These are phyloP conservation scores for Zoanthus gigantus DNA, from an alignment of 92 coral and sea anemone genomes.

Conservation along the genomic window DNA sequence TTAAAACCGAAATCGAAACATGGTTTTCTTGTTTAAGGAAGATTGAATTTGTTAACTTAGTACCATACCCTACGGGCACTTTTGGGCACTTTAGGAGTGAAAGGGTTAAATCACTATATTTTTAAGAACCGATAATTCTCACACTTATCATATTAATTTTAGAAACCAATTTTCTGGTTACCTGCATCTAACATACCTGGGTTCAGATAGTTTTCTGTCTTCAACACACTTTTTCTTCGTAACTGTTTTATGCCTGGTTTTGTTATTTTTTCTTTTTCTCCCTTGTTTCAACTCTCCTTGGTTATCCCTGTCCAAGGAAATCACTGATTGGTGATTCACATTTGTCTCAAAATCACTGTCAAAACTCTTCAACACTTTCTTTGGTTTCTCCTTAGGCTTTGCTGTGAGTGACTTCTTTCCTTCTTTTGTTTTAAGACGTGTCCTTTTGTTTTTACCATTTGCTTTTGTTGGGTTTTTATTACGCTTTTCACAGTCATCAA, in stretches of 20 bases:
- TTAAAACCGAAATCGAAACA: too few species aligned
- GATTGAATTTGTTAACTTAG: too few species aligned
- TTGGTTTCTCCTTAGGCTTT: background rate
- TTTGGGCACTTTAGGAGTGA: too few species aligned
- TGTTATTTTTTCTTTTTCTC: background rate
- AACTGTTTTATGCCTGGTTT: background rate
- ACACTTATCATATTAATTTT: too few species aligned
- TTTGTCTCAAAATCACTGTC: constrained; percentile 28
- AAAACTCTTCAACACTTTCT: background rate
- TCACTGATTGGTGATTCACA: background rate
- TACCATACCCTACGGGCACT: too few species aligned
- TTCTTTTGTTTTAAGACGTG: background rate
- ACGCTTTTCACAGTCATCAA: background rate
- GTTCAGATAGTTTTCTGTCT: background rate
- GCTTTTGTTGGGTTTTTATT: background rate
- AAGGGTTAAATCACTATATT: too few species aligned
- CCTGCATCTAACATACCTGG: background rate
- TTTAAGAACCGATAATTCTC: too few species aligned
- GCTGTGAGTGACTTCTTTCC: background rate
- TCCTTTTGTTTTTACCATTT: background rate
- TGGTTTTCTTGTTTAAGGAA: too few species aligned
- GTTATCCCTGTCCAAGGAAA: background rate
- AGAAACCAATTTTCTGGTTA: too few species aligned
- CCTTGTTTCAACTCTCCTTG: background rate
- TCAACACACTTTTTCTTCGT: background rate